A percentile compares a stretch with the other conserved stretches of the same genome.
Conservation (phyloP, 2,797 vertebrate species). For the Morelia viridis region DNA sequence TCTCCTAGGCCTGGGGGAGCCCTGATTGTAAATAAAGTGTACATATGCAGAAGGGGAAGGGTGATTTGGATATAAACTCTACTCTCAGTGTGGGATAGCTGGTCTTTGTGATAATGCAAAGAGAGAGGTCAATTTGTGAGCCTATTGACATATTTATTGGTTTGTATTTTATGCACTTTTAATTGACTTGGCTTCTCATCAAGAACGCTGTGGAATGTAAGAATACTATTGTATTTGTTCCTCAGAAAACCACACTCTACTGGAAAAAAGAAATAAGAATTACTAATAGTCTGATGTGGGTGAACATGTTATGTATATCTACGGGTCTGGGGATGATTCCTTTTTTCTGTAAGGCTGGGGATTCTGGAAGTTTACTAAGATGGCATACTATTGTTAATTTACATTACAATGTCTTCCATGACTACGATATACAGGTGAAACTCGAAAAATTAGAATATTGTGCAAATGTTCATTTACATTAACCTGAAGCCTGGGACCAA, state of each 20-base stretch:
- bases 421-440: not conserved
- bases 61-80: not conserved
- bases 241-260: not conserved
- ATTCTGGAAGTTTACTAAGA: not conserved
- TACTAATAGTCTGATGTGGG: not conserved
- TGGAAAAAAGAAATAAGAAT: not conserved
- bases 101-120: not conserved
- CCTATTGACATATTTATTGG: not conserved
- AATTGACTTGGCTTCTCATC: not conserved
- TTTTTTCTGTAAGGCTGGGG: not conserved
- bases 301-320: not conserved
- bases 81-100: not conserved
- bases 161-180: not conserved
- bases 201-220: not conserved
- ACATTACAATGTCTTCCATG: not conserved
- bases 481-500: not conserved
- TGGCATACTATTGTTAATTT: not conserved
- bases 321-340: no score
- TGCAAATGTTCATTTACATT: no score
- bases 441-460: no score
- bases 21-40: not conserved
- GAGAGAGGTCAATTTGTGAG: not conserved
- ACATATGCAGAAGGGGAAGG: not conserved
- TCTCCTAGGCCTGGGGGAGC: not conserved
- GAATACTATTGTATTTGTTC: not conserved